Conservation (phyloP, 2,888 invertebrate genomes). For the Diarsia brunnea region DNA sequence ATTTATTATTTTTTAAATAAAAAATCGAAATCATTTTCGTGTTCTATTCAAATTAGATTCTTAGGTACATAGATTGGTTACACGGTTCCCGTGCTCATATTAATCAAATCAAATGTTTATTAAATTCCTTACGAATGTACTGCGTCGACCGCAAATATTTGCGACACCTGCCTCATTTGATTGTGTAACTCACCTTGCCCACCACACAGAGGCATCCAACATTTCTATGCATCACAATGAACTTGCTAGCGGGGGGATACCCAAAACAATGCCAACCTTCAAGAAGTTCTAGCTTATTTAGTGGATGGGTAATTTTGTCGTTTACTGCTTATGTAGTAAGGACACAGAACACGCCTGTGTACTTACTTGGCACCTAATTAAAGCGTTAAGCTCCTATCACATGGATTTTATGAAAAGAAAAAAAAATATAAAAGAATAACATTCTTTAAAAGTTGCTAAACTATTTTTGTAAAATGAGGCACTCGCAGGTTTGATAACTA, state of each 20-base stretch:
- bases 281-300: neutral
- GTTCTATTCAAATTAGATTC: neutral
- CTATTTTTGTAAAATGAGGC: neutral
- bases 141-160: slow-evolving; percentile 25
- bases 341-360: neutral
- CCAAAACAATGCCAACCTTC: neutral
- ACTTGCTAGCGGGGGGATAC: neutral
- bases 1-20: too few species aligned
- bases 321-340: too few species aligned
- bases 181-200: slow-evolving; percentile 14
- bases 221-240: slow-evolving; percentile 31
- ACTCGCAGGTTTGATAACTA: slow-evolving; percentile 2
- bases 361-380: neutral
- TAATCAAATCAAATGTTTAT: too few species aligned
- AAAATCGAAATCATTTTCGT: neutral
- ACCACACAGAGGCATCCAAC: slow-evolving; percentile 21
- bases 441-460: neutral
- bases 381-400: neutral
- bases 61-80: neutral
- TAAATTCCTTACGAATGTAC: slow-evolving; percentile 14
- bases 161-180: slow-evolving; percentile 21
- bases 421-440: neutral
- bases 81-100: slow-evolving; percentile 9
- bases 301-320: too few species aligned
- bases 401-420: neutral